Conservation (phyloP, 2,113 vertebrate species). For the Elachura formosa region DNA sequence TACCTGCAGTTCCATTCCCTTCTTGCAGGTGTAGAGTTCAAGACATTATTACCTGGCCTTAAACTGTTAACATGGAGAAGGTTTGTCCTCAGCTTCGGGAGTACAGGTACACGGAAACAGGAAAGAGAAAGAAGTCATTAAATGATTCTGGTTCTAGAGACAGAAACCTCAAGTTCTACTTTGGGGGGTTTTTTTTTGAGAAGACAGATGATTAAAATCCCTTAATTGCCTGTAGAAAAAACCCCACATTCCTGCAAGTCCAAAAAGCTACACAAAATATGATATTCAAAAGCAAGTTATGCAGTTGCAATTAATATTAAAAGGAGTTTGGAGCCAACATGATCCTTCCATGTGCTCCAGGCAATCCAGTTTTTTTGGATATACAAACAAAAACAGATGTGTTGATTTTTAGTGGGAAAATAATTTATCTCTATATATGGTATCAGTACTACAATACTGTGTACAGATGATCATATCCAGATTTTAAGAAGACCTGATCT, state of each 20-base stretch:
- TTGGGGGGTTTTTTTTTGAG: not conserved
- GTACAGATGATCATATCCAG: not conserved
- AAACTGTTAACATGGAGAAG: not conserved
- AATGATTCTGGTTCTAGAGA: not conserved
- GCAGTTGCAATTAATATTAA: not conserved
- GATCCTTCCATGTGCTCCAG: not conserved
- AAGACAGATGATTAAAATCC: not conserved
- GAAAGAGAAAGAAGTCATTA: not conserved
- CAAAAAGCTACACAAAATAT: not conserved
- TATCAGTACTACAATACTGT: not conserved
- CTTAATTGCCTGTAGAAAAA: not conserved
- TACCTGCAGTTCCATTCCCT: not conserved
- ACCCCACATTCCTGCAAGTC: not conserved
- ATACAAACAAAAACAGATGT: not conserved
- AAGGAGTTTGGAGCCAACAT: not conserved
- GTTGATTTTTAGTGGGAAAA: not conserved
- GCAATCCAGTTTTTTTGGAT: not conserved
- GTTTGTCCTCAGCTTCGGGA: not conserved
- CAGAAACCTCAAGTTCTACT: not conserved
- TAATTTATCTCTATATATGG: not conserved
- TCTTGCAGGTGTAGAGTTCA: not conserved
- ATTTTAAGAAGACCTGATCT: not conserved
- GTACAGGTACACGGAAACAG: not conserved
- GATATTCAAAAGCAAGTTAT: not conserved
- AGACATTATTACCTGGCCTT: not conserved